Evolutionary conservation across 2,113 vertebrate species (phyloP).

Genomic region (Antennarius striatus): DNA sequence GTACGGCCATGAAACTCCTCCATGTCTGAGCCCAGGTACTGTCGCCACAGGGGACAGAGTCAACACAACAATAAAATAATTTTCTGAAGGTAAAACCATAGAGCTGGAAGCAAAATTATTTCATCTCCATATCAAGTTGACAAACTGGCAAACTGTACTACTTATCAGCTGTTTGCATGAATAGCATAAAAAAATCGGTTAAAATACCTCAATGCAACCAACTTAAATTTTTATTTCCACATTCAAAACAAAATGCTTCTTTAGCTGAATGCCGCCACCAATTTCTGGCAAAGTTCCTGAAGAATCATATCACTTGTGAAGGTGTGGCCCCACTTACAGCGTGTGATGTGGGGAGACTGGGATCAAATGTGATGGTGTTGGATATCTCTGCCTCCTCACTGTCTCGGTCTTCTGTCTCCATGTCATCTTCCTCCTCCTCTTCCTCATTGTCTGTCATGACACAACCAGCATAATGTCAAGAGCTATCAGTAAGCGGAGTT

Average conservation of each 20-base stretch:
- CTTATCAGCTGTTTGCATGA: too few species aligned
- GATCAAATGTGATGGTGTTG: constrained; percentile 93
- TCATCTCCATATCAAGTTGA: too few species aligned
- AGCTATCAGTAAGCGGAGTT: neutral
- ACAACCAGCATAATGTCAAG: constrained; percentile 1
- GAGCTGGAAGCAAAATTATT: too few species aligned
- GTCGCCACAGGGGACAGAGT: constrained; percentile 16
- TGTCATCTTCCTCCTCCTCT: constrained; percentile 85
- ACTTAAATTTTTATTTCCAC: too few species aligned
- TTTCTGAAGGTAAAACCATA: neutral
- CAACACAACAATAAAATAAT: neutral
- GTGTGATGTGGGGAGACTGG: constrained; percentile 95
- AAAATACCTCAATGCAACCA: too few species aligned
- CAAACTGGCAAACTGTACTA: too few species aligned
- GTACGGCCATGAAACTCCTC: constrained; percentile 97
- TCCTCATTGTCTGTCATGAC: constrained; percentile 77
- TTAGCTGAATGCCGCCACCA: too few species aligned
- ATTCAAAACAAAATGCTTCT: too few species aligned
- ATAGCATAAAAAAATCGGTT: too few species aligned
- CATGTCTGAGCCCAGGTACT: constrained; percentile 98
- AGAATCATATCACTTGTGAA: too few species aligned
- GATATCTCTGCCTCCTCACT: constrained; percentile 86
- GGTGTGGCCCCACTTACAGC: constrained; percentile 78
- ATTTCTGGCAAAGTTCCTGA: too few species aligned
- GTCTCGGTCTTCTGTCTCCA: constrained; percentile 94